Conservation (phyloP, 2,113 vertebrate genomes). For the Platysternon megacephalum region DNA sequence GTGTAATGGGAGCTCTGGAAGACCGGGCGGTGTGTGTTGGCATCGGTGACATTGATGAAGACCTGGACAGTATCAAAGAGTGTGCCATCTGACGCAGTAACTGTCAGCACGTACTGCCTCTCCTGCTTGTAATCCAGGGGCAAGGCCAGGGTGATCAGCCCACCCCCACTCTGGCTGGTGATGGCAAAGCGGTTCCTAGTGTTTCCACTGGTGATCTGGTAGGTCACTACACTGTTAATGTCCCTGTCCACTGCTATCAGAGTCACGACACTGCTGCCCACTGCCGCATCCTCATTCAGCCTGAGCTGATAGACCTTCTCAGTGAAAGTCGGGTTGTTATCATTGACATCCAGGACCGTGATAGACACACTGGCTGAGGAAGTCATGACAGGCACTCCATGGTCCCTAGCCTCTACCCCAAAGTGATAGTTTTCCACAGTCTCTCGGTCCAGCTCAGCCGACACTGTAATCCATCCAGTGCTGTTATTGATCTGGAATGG, state of each 20-base stretch:
- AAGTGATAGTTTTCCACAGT: slow-evolving; percentile 91
- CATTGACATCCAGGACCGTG: slow-evolving; percentile 93
- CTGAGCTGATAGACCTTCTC: slow-evolving; percentile 92
- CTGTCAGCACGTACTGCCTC: slow-evolving; percentile 92
- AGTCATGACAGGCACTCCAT: slow-evolving; percentile 88
- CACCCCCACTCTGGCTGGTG: slow-evolving; percentile 95
- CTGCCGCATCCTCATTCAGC: slow-evolving; percentile 92
- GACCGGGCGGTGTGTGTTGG: slow-evolving; percentile 95
- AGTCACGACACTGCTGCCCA: slow-evolving; percentile 93
- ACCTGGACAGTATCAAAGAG: slow-evolving; percentile 91
- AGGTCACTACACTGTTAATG: slow-evolving; percentile 94
- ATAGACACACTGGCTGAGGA: slow-evolving; percentile 95
- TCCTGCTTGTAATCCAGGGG: slow-evolving; percentile 98
- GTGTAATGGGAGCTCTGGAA: slow-evolving; percentile 95
- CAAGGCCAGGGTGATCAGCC: slow-evolving; percentile 92
- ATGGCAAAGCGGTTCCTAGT: slow-evolving; percentile 96
- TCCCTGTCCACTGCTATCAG: slow-evolving; percentile 91
- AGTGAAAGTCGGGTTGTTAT: slow-evolving; percentile 93
- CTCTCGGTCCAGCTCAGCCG: slow-evolving; percentile 90
- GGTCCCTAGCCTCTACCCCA: slow-evolving; percentile 92
- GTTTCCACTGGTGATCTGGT: slow-evolving; percentile 97
- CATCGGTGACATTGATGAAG: slow-evolving; percentile 95
- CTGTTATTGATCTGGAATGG: slow-evolving; percentile 96
- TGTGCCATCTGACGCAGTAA: slow-evolving; percentile 94
- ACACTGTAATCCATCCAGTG: slow-evolving; percentile 94